These are phyloP conservation scores for Leptinotarsa undecemlineata DNA, from an alignment of 1,140 invertebrate species.

Conservation along the genomic window DNA sequence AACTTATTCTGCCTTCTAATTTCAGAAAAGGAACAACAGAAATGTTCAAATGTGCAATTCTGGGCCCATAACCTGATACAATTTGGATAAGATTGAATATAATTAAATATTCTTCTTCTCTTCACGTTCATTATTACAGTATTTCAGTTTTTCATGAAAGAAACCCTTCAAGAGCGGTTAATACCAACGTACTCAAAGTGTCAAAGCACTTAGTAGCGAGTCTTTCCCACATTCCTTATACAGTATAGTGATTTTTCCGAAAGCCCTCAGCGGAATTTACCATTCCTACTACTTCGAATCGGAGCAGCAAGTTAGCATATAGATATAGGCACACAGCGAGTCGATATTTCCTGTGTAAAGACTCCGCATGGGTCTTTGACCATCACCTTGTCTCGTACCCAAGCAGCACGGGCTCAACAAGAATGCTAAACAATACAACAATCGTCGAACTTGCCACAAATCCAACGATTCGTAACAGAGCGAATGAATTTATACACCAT, in stretches of 20 bases:
- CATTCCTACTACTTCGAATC: neutral
- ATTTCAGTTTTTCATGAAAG: neutral
- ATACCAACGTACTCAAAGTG: neutral
- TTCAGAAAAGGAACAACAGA: no score
- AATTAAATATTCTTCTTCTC: no score
- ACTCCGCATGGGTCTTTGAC: slow-evolving; percentile 2
- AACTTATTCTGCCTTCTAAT: no score
- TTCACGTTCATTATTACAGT: neutral
- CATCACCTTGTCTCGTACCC: slow-evolving; percentile 1
- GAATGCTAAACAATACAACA: slow-evolving; percentile 8
- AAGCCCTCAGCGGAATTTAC: neutral
- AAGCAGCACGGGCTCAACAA: neutral
- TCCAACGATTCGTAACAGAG: slow-evolving; percentile 7
- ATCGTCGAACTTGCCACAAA: slow-evolving; percentile 7
- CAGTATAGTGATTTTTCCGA: neutral
- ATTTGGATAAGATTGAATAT: no score
- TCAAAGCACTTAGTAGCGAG: neutral
- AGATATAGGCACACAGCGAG: neutral
- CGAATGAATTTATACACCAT: neutral
- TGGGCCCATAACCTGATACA: no score
- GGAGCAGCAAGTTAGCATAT: slow-evolving; percentile 1
- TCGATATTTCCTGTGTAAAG: slow-evolving; percentile 8
- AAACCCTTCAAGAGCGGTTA: neutral
- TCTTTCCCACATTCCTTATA: slow-evolving; percentile 5
- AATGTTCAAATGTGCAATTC: no score